These are phyloP conservation scores for Ecdyonurus torrentis DNA, from an alignment of 2,888 invertebrate species.

Conservation along the genomic window DNA sequence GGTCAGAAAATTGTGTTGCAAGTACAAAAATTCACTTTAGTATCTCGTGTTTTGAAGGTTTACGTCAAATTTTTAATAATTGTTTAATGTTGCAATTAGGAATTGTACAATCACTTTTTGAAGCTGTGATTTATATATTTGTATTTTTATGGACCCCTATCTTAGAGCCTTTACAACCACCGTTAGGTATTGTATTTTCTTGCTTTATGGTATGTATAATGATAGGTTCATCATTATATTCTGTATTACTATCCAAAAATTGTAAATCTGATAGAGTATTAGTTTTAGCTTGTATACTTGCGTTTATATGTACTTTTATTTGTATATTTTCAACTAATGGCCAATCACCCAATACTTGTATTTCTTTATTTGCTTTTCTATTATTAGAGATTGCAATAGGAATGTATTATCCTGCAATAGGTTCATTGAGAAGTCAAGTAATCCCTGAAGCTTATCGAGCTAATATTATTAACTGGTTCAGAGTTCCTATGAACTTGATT, in stretches of 20 bases:
- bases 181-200: slow-evolving; percentile 37
- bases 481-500: slow-evolving; percentile 38
- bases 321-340: slow-evolving; percentile 16
- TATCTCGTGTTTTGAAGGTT: slow-evolving; percentile 26
- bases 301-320: slow-evolving; percentile 15
- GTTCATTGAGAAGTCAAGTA: slow-evolving; percentile 31
- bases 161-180: slow-evolving; percentile 28
- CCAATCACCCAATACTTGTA: slow-evolving; percentile 5
- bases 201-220: slow-evolving; percentile 40
- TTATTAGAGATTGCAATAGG: slow-evolving; percentile 36
- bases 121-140: slow-evolving; percentile 38
- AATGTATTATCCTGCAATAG: slow-evolving; percentile 37
- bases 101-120: slow-evolving; percentile 21
- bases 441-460: slow-evolving; percentile 35
- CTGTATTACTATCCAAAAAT: slow-evolving; percentile 14
- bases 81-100: slow-evolving; percentile 19
- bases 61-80: slow-evolving; percentile 16
- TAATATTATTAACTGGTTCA: slow-evolving; percentile 38
- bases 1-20: slow-evolving; percentile 33
- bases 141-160: slow-evolving; percentile 44
- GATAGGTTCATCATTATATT: slow-evolving; percentile 35
- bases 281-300: slow-evolving; percentile 17
- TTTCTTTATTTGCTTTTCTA: slow-evolving; percentile 31
- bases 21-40: slow-evolving; percentile 17
- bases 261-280: slow-evolving; percentile 18